phyloP scores from a whole-genome alignment of 2,113 vertebrate species.

The Mugil cephalus region DNA sequence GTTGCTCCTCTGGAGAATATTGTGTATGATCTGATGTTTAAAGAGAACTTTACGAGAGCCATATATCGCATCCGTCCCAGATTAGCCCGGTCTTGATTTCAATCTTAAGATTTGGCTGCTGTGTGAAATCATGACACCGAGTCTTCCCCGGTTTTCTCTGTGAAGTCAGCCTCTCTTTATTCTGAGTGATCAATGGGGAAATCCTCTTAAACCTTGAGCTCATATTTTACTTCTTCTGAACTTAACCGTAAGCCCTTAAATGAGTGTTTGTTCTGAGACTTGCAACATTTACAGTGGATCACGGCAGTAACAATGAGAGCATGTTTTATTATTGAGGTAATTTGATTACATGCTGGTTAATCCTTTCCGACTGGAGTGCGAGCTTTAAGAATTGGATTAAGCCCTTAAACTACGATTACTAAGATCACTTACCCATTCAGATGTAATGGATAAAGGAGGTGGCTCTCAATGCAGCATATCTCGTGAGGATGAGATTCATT shows the following conservation, averaged over 20 bases:
- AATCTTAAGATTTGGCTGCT: constrained; percentile 31
- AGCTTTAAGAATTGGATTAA: constrained; percentile 81
- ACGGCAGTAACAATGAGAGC: constrained; percentile 71
- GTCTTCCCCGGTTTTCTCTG: constrained; percentile 24
- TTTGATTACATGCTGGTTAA: constrained; percentile 83
- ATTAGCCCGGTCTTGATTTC: constrained; percentile 32
- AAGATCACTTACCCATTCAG: constrained; percentile 77
- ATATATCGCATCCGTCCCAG: constrained; percentile 3
- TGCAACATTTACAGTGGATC: constrained; percentile 76
- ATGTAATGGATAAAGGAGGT: constrained; percentile 76
- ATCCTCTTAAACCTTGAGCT: constrained; percentile 74
- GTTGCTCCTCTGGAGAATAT: constrained; percentile 48
- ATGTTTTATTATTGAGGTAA: constrained; percentile 80
- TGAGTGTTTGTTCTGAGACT: constrained; percentile 70
- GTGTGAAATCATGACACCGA: constrained; percentile 41
- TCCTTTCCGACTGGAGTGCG: constrained; percentile 78
- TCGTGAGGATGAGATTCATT: constrained; percentile 70
- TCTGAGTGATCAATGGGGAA: constrained; percentile 67
- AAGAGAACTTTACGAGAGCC: constrained; percentile 34
- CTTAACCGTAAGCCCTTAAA: constrained; percentile 70
- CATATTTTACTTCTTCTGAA: constrained; percentile 71
- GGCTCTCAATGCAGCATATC: constrained; percentile 63
- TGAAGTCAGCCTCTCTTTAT: constrained; percentile 43
- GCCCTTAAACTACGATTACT: constrained; percentile 81
- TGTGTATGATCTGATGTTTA: constrained; percentile 41